Conservation (phyloP, 2,888 invertebrate genomes). For the Acleris cristana region DNA sequence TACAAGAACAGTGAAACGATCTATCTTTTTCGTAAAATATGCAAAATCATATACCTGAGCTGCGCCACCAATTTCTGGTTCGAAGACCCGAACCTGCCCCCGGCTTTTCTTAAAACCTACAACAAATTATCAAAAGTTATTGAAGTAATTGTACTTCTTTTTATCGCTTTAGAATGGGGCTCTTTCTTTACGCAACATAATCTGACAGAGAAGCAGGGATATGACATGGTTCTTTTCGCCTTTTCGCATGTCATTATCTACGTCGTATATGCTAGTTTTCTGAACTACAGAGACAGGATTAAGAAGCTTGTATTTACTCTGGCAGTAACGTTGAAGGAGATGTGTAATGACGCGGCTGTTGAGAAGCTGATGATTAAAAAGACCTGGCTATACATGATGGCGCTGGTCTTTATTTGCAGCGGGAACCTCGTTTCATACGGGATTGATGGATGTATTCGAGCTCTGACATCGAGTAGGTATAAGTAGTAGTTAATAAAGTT, state of each 20-base stretch:
- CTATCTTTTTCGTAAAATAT: conserved; percentile 1
- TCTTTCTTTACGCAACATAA: conserved; percentile 24
- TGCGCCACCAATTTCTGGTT: conserved; percentile 17
- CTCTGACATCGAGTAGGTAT: conserved; percentile 22
- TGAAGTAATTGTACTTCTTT: conserved; percentile 1
- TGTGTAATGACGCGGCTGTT: conserved; percentile 21
- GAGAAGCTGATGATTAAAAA: conserved; percentile 29
- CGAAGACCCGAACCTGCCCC: conserved; percentile 3
- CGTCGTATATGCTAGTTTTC: background rate
- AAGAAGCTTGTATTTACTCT: conserved; percentile 14
- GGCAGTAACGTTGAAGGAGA: conserved; percentile 18
- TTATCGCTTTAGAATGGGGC: conserved; percentile 12
- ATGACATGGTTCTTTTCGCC: conserved; percentile 10
- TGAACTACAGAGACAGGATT: conserved; percentile 14
- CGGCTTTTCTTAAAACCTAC: conserved; percentile 7
- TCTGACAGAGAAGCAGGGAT: conserved; percentile 26
- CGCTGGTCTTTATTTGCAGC: background rate
- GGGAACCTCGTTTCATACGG: conserved; percentile 15
- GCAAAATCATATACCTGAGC: conserved; percentile 14
- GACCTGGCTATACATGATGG: background rate
- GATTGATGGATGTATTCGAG: background rate
- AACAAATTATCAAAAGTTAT: background rate
- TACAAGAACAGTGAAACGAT: background rate
- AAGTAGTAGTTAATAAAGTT: background rate
- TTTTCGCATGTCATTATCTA: conserved; percentile 14